These are phyloP conservation scores for Galeopterus variegatus DNA, from an alignment of 2,113 vertebrate genomes.

Conservation along the genomic window DNA sequence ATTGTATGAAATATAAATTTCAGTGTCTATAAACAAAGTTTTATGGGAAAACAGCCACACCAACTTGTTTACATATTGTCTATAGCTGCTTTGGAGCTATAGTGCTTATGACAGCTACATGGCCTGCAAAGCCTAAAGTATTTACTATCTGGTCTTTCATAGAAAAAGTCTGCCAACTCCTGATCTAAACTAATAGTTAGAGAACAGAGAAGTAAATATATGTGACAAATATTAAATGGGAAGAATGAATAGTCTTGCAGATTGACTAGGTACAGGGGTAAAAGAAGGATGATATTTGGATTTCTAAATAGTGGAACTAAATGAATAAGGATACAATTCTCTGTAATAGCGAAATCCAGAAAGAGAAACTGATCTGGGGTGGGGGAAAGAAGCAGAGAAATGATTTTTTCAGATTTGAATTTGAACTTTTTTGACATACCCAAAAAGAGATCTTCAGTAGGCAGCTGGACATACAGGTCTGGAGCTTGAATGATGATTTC, in stretches of 20 bases:
- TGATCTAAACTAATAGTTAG: not conserved
- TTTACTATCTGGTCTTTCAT: not conserved
- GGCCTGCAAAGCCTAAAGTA: not conserved
- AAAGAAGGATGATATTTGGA: not conserved
- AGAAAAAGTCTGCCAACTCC: not conserved
- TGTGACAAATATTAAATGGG: not conserved
- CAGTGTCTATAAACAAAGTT: conserved; percentile 22
- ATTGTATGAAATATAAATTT: conserved; percentile 34
- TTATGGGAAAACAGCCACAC: not conserved
- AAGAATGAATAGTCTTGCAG: conserved; percentile 14
- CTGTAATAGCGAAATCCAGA: not conserved
- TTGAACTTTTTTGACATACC: not conserved
- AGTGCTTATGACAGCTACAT: not conserved
- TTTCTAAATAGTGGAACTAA: not conserved
- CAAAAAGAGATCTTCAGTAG: not conserved
- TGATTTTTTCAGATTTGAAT: not conserved
- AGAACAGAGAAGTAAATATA: not conserved
- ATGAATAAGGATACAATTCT: not conserved
- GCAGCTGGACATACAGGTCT: not conserved
- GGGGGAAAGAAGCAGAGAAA: not conserved
- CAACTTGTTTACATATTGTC: conserved; percentile 3
- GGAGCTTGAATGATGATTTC: not conserved
- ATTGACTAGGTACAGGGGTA: not conserved
- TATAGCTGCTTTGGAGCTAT: not conserved
- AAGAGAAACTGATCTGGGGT: not conserved